Conservation (phyloP, 2,888 invertebrate species). For the Ectemnius cavifrons region DNA sequence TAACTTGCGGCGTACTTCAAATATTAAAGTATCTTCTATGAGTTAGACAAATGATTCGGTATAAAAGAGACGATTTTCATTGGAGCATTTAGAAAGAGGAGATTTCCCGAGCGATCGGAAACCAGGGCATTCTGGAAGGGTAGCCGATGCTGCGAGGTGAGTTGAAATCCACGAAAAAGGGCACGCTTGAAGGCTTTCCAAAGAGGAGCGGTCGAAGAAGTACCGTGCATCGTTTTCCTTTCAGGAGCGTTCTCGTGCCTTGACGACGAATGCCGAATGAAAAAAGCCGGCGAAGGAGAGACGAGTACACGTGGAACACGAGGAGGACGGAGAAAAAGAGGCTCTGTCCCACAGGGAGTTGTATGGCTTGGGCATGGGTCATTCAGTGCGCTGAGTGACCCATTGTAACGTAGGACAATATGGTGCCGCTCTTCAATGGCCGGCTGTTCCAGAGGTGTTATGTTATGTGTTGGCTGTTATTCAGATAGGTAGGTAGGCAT, state of each 20-base stretch:
- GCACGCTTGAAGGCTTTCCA: neutral
- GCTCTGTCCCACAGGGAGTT: constrained; percentile 61
- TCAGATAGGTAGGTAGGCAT: constrained; percentile 67
- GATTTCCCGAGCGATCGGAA: neutral
- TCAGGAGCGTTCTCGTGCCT: constrained; percentile 36
- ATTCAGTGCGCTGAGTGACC: constrained; percentile 72
- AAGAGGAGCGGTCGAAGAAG: constrained; percentile 22
- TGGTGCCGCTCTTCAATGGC: constrained; percentile 70
- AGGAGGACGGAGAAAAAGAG: constrained; percentile 60
- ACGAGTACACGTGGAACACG: constrained; percentile 49
- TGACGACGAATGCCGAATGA: constrained; percentile 43
- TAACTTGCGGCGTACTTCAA: too few species aligned
- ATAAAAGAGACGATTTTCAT: too few species aligned
- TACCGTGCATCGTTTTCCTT: constrained; percentile 42
- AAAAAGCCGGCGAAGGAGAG: constrained; percentile 15
- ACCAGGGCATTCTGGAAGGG: neutral
- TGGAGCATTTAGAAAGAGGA: too few species aligned
- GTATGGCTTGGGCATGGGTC: constrained; percentile 67
- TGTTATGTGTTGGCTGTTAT: constrained; percentile 73
- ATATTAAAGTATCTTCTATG: too few species aligned
- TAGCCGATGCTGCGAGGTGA: neutral
- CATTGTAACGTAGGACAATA: constrained; percentile 73
- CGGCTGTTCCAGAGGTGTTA: constrained; percentile 73
- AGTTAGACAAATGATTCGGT: too few species aligned
- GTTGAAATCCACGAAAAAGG: neutral